Base-by-base conservation (phyloP, 2,797 vertebrate species). In the Notolepis coatsorum region DNA sequence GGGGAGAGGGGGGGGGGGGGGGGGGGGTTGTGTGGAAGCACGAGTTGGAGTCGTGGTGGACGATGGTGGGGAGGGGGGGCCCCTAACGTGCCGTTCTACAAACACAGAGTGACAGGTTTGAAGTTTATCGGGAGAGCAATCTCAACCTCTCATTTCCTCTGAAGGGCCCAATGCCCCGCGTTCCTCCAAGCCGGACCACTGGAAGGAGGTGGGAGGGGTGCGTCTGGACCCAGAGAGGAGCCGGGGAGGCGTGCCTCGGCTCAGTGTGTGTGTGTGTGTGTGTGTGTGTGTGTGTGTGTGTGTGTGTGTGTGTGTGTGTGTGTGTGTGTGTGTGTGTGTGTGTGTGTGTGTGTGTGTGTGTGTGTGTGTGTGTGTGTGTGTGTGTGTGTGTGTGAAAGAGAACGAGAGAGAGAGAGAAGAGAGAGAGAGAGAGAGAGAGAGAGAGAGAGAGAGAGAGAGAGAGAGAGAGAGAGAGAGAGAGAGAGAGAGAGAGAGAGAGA, bases 91-190 rank as follows among this genome's bases (percentile, higher is more conserved):
- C 48, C 7, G 39, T 66, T 75, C 65, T 77, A 59, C 80, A 85
- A 86, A 87, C 82, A 82, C 73, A 65, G 41, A 41, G 53, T 43
- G 75, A 74, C 79, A 81, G 74, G 43, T 82, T 73, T 64, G 60
- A 65, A 48, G 24, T 64, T 68, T 73, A 75, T 81, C 68, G 53
- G 57, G 35, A 0, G 35, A 45, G 37, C 52, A 57, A 84, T 77
- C 73, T 81, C 61, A 60, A 65, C 59, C 51, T 75, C 81, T 88
- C 78, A 86, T 86, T 88, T 89, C 84, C 76, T 61, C 56, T 23
- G 4, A 48, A 65, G 52, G 63, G 54, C 77, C n/a, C n/a, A n/a
- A n/a, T n/a, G n/a, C n/a, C n/a, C n/a, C n/a, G n/a, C n/a, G n/a
- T n/a, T n/a, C n/a, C n/a, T n/a, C n/a, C 38, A 42, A 37, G 47